Evolutionary conservation across 2,888 invertebrate species (phyloP).

Genomic region (Zygogramma bicolorata): DNA sequence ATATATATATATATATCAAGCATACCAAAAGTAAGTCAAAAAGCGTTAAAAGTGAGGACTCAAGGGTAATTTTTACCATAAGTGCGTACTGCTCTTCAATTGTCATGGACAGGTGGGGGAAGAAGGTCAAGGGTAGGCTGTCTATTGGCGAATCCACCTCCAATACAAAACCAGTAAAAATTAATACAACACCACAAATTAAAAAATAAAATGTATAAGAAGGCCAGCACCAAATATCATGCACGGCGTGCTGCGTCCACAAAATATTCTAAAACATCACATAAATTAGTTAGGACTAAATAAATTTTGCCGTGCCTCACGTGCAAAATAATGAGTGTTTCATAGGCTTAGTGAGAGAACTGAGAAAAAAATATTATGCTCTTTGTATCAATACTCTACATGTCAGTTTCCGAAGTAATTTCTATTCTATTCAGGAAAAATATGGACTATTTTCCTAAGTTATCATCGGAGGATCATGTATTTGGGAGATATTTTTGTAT

Average conservation of each 20-base stretch:
- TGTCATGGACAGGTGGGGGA: constrained; percentile 66
- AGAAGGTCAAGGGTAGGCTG: constrained; percentile 69
- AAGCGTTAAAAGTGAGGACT: constrained; percentile 40
- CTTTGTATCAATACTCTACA: no score
- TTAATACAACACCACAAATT: constrained; percentile 45
- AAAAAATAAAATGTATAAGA: constrained; percentile 36
- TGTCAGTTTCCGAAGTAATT: no score
- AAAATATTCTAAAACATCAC: not conserved
- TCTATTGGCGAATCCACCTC: constrained; percentile 71
- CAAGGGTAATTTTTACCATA: constrained; percentile 62
- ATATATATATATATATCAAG: no score
- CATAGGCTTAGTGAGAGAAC: not conserved
- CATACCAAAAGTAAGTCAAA: constrained; percentile 17
- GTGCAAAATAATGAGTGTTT: constrained; percentile 10
- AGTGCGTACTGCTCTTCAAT: constrained; percentile 67
- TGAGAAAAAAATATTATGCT: not conserved
- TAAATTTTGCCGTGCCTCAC: constrained; percentile 8
- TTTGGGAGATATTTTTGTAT: no score
- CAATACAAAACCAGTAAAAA: constrained; percentile 57
- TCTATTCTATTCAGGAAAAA: no score
- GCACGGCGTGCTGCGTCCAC: constrained; percentile 19
- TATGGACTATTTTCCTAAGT: no score
- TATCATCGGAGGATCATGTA: no score
- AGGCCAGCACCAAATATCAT: constrained; percentile 33
- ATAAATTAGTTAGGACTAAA: not conserved